Base-by-base conservation (phyloP, 2,797 vertebrate species). In the Pempheris klunzingeri region DNA sequence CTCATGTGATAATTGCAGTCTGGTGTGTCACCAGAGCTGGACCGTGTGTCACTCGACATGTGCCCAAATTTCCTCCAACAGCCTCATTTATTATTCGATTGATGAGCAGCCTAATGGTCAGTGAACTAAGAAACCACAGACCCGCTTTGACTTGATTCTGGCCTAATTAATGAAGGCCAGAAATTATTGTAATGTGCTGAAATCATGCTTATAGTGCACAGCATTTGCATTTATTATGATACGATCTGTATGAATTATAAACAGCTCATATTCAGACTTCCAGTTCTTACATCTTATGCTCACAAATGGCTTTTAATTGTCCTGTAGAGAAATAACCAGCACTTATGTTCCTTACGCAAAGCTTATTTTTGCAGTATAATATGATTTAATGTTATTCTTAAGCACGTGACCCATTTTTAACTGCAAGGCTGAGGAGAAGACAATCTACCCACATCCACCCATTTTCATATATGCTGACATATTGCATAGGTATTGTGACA, bases 101-200 rank as follows among this genome's bases (percentile, higher is more conserved):
- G 92, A 94, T 94, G 93, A 94, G 79, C 72, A 57, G 30, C 22
- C 36, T 92, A 93, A 94, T 94, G 92, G 90, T 93, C 92, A 94
- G 91, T 94, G 93, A 94, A 93, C 93, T 94, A 92, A 90, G 89
- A 93, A 80, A 83, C 41, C 47, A 71, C 34, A 72, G 79, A 84
- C 71, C 68, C 59, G 58, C 78, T 88, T 87, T 22, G 70, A 44
- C 62, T 77, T 59, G 30, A 82, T 50, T 86, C 52, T 82, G 78
- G 79, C 71, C 89, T 92, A 92, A 92, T 94, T 93, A 93, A 82
- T 64, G 49, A 86, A 65, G 72, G 60, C n/a, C 26, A 71, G 30
- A 32, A 32, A 32, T 32, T 46, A 71, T 47, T 66, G 1, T 49
- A 69, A 30, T 68, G 44, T 71, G 46, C 41, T 46, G 59, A 81